Base-by-base conservation (phyloP, 1,140 invertebrate genomes). In the Drosophila baimaii region DNA sequence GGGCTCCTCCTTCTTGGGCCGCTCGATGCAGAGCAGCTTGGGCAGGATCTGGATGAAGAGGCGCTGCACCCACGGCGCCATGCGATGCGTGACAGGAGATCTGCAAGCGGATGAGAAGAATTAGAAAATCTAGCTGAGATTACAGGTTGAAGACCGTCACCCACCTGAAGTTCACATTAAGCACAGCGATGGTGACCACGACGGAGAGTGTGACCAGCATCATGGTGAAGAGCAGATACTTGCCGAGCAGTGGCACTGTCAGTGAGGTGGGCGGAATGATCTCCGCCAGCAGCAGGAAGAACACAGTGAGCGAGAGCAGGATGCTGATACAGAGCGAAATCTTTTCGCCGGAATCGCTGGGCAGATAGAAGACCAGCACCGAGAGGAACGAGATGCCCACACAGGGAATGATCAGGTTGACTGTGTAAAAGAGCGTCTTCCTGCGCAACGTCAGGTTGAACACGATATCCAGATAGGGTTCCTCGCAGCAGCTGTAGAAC, bases 141-240 rank as follows among this genome's bases (percentile, higher is more conserved):
- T 23, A 3, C 13, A 3, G 1, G n/a, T 0, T 5, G 25, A 12
- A 13, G 13, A n/a, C 10, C 0, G 8, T 7, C 33, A 72, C 79
- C 70, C 54, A 92, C 91, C 99, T 96, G 94, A 99, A 99, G 93
- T 99, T 99, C 61, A 99, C 97, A 93, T 99, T 99, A 74, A 99
- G 94, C 81, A 99, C 98, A 74, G 97, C 97, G 86, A 99, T 99
- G 78, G 99, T 99, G 65, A 99, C 97, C 66, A 99, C 96, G 82
- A 99, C 98, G 52, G 98, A 99, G 49, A 99, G 94, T 35, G 98
- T 99, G 75, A 99, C 98, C 82, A 99, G 94, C 91, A 99, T 98
- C 98, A 99, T 99, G 43, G 99, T 99, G 93, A 99, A 99, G 23
- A 99, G 94, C 37, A 99, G 94, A 94, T 99, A 99, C 94, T 99